Evolutionary conservation across 2,888 invertebrate species (phyloP), one percentile per base, ranked within the genome.

Genomic region (Aporophyla nigra): DNA sequence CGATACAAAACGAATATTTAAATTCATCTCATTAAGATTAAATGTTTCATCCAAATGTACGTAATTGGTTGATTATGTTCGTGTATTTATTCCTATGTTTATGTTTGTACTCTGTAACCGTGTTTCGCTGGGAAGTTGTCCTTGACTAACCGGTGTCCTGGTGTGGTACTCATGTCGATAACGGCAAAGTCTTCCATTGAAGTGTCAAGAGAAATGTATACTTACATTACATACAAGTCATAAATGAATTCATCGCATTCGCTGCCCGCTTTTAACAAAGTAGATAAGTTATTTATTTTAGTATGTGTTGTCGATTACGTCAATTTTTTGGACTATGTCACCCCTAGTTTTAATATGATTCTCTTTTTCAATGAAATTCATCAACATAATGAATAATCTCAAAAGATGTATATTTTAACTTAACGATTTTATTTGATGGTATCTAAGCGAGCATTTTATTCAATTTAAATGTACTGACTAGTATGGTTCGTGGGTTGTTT

Each of bases 141-240:
- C 33, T 40, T 49, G 46, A 78, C 71, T 58, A n/a, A 49, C 49
- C 43, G 53, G 21, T 65, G 58, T 63, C 54, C 78, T 74, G 58
- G 70, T 40, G 33, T 59, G 54, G 70, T 58, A 62, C 68, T 76
- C 68, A 54, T 49, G 46, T 58, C 58, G 24, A 63, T 72, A 71
- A 71, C 46, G 56, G 65, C 84, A 81, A 88, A 87, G 95, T 95
- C 95, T 95, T 95, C 94, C 95, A 93, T 92, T 91, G 91, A 90
- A 82, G 90, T 92, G 92, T 91, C 91, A 91, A 92, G 86, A 74
- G 61, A 74, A 84, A 84, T 85, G 77, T 82, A 77, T 74, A 67
- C 24, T 56, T 78, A 77, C 78, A 77, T 81, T 75, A 58, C 51
- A 76, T 76, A 58, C 51, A 76, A 83, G 71, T 75, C 73, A 24